Evolutionary conservation across 2,888 invertebrate species (phyloP).

Genomic region (Leptarthrus brevirostris): DNA sequence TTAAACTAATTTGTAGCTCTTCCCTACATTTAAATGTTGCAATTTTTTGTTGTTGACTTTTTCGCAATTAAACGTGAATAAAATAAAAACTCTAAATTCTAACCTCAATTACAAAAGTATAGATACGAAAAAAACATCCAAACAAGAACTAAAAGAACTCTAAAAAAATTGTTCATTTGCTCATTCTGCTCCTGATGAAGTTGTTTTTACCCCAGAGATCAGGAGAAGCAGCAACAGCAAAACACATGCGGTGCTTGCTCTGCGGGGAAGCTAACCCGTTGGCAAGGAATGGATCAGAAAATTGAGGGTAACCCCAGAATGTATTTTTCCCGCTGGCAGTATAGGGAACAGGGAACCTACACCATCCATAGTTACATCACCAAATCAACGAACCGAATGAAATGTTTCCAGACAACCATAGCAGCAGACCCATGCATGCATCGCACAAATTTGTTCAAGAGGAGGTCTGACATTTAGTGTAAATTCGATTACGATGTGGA

Average conservation of each 20-base stretch:
- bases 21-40: too few relatives aligned
- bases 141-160: constrained; percentile 13
- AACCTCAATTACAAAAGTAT: too few relatives aligned
- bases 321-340: constrained; percentile 15
- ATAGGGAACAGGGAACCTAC: neutral
- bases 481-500: constrained; percentile 35
- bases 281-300: constrained; percentile 35
- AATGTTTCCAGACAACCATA: constrained; percentile 19
- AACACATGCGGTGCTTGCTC: constrained; percentile 10
- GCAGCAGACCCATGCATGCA: constrained; percentile 6
- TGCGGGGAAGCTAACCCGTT: constrained; percentile 7
- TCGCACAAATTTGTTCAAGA: constrained; percentile 19
- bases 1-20: too few relatives aligned
- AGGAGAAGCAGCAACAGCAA: neutral
- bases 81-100: too few relatives aligned
- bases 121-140: too few relatives aligned
- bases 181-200: constrained; percentile 18
- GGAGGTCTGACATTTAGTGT: constrained; percentile 28
- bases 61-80: too few relatives aligned
- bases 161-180: constrained; percentile 11
- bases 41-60: too few relatives aligned
- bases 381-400: constrained; percentile 35
- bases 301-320: constrained; percentile 33
- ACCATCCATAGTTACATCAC: constrained; percentile 11
- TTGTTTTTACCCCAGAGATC: constrained; percentile 7